phyloP scores from a whole-genome alignment of 2,113 vertebrate genomes.

The Columba livia region DNA sequence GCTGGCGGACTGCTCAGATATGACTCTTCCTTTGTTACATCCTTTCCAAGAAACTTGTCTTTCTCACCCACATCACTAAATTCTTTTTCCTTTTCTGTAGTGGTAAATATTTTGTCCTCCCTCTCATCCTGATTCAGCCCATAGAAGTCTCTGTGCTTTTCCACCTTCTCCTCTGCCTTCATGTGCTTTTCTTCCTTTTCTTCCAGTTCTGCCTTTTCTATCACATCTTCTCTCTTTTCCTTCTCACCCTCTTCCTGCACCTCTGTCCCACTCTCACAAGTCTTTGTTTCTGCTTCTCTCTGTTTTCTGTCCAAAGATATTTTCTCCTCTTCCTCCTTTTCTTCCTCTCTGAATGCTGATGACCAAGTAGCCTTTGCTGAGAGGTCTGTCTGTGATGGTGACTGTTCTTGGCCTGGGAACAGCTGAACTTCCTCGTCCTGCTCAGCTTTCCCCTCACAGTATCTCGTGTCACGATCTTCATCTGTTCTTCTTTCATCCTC shows the following conservation, averaged over 20 bases:
- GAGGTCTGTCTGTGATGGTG: conserved; percentile 24
- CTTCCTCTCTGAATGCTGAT: conserved; percentile 39
- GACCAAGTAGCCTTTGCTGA: background rate
- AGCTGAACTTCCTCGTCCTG: conserved; percentile 61
- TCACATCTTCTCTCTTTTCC: conserved; percentile 83
- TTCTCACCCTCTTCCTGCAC: conserved; percentile 79
- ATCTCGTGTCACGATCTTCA: conserved; percentile 66
- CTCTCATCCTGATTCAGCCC: conserved; percentile 31
- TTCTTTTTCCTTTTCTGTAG: conserved; percentile 40
- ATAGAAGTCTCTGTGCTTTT: conserved; percentile 49
- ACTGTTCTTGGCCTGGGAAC: conserved; percentile 24
- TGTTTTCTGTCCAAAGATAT: conserved; percentile 74
- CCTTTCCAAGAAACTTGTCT: conserved; percentile 71
- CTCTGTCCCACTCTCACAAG: conserved; percentile 63
- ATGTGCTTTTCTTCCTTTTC: conserved; percentile 82
- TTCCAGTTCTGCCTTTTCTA: conserved; percentile 93
- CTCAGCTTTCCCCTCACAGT: conserved; percentile 37
- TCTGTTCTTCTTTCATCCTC: conserved; percentile 76
- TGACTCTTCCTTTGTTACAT: conserved; percentile 76
- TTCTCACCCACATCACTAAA: conserved; percentile 1
- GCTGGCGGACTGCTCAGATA: conserved; percentile 77
- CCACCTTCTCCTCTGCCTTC: conserved; percentile 71
- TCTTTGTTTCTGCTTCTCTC: conserved; percentile 78
- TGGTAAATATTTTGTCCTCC: background rate
- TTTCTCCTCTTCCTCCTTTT: conserved; percentile 66